phyloP scores from a whole-genome alignment of 2,888 invertebrate genomes.

The Cheilosia scutellata region DNA sequence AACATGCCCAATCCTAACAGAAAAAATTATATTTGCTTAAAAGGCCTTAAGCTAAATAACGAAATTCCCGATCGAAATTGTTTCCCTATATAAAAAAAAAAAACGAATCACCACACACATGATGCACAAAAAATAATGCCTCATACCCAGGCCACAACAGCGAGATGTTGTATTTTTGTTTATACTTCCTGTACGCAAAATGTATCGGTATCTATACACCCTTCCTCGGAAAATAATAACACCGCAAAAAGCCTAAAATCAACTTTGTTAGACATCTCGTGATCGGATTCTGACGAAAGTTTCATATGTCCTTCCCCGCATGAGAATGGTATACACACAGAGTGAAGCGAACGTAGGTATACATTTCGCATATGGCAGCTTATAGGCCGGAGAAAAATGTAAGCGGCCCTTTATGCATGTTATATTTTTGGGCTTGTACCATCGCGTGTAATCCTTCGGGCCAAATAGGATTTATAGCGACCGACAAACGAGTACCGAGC shows the following conservation, averaged over 20 bases:
- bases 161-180: neutral
- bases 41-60: constrained; percentile 19
- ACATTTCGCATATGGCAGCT: constrained; percentile 39
- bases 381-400: constrained; percentile 39
- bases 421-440: constrained; percentile 62
- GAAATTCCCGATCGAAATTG: constrained; percentile 28
- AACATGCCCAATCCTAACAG: too few relatives aligned
- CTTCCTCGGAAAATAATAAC: constrained; percentile 54
- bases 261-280: constrained; percentile 69
- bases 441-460: constrained; percentile 66
- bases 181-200: constrained; percentile 2
- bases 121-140: neutral
- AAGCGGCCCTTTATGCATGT: constrained; percentile 69
- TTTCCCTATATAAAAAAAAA: constrained; percentile 1
- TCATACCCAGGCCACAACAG: neutral
- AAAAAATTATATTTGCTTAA: neutral
- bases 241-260: constrained; percentile 65
- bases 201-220: neutral
- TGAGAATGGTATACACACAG: constrained; percentile 27
- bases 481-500: constrained; percentile 43
- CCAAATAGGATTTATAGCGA: constrained; percentile 68
- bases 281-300: constrained; percentile 73
- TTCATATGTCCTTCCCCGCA: constrained; percentile 55
- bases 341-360: neutral
- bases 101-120: constrained; percentile 31